phyloP scores from a whole-genome alignment of 2,888 invertebrate genomes.

The Seira musarum region DNA sequence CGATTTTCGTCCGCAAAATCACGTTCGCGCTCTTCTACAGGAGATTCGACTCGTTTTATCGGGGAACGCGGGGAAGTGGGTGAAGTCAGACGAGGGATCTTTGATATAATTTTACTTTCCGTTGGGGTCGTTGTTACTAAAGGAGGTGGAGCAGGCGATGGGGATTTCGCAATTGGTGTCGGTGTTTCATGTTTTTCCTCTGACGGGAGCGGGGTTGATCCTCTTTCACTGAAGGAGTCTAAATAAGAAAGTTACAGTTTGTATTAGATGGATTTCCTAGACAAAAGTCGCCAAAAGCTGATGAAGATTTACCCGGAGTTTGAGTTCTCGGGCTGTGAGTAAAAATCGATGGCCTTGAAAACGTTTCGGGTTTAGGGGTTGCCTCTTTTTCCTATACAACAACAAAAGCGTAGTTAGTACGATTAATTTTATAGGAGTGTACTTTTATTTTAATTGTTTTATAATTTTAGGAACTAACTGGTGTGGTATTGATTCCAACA shows the following conservation, averaged over 20 bases:
- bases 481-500: constrained; percentile 57
- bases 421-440: too few species aligned
- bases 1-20: constrained; percentile 33
- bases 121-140: not conserved
- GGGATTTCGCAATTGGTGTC: constrained; percentile 17
- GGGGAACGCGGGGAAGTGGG: constrained; percentile 55
- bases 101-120: constrained; percentile 53
- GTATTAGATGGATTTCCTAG: too few species aligned
- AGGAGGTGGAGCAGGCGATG: too few species aligned
- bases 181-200: constrained; percentile 22
- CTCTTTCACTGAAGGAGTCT: constrained; percentile 9
- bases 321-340: constrained; percentile 22
- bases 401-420: too few species aligned
- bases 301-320: constrained; percentile 24
- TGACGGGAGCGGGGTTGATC: constrained; percentile 7
- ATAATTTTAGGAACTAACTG: too few species aligned
- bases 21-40: constrained; percentile 32
- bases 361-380: constrained; percentile 10
- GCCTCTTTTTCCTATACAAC: too few species aligned
- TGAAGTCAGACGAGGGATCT: constrained; percentile 61
- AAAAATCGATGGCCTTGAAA: constrained; percentile 34
- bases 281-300: too few species aligned
- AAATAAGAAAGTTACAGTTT: too few species aligned
- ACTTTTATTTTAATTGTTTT: too few species aligned
- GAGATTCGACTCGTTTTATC: constrained; percentile 38